Percentiles rank a stretch among this genome's conserved stretches.
phyloP scores from a whole-genome alignment of 2,113 vertebrate species.

The Balaenoptera acutorostrata region DNA sequence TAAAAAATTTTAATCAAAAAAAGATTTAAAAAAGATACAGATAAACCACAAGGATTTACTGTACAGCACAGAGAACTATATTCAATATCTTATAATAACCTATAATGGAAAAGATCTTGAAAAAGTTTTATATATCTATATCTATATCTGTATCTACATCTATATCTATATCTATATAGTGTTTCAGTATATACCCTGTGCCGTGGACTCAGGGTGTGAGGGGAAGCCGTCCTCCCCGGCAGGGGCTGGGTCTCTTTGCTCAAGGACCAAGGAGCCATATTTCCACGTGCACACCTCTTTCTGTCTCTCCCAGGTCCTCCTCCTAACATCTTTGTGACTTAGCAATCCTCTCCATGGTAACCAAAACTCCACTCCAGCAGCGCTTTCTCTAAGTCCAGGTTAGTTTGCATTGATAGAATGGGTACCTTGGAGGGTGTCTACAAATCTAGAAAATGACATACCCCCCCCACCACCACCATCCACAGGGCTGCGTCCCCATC shows the following conservation, averaged over 20 bases:
- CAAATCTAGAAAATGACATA: not conserved
- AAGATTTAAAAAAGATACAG: not conserved
- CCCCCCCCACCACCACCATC: fast-evolving
- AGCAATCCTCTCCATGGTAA: not conserved
- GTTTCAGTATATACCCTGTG: not conserved
- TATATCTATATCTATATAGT: not conserved
- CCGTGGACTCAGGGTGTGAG: not conserved
- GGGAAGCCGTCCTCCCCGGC: fast-evolving
- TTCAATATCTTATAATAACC: not conserved
- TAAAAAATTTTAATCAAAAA: not conserved
- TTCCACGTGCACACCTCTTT: not conserved
- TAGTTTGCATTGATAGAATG: too few species aligned
- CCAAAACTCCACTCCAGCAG: not conserved
- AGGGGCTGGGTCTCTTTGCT: not conserved
- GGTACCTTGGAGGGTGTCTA: not conserved
- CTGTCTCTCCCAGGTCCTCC: not conserved
- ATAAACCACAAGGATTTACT: not conserved
- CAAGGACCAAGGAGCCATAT: not conserved
- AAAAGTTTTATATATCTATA: not conserved
- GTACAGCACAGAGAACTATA: not conserved
- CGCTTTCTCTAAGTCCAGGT: not conserved
- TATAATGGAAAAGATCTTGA: not conserved
- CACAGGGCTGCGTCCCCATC: too few species aligned
- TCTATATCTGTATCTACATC: too few species aligned
- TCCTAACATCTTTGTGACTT: not conserved